Evolutionary conservation across 2,797 vertebrate genomes (phyloP), one percentile per base, ranked within the genome.

Genomic region (Pyrocephalus nanus): DNA sequence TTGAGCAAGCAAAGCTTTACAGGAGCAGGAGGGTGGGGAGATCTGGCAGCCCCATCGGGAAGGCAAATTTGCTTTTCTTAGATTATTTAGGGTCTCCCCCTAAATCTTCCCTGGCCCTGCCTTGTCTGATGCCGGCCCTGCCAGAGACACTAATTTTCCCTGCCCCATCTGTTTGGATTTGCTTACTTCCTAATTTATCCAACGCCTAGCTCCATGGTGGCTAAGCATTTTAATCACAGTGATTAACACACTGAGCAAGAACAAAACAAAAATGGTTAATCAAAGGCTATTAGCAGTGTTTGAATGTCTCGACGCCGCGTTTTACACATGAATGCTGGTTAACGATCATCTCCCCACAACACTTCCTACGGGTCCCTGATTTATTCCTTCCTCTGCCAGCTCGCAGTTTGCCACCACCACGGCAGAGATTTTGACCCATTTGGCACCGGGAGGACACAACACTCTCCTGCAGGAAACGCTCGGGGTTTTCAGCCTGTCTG

Each of bases 251-350:
- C 93, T 86, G 92, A 96, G 90, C 90, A 96, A 96, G 96, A 96
- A 96, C 91, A 95, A 96, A 97, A 96, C 95, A 94, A 93, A 97
- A 97, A 87, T 94, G 94, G 96, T 96, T 97, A 97, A 97, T 97
- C 95, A 95, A 95, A 94, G 90, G 91, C 94, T 95, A 94, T 97
- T 96, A 96, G 92, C 91, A 50, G 87, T 5, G 79, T 90, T 94
- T 92, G 89, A 93, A 71, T 66, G 88, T 96, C 93, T 95, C 88
- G 88, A 76, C 36, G 13, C 84, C 3, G 57, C 86, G 86, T 86
- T 95, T 95, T 88, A 86, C 95, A 93, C 94, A 92, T 67, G 85
- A 93, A 87, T 90, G 88, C 95, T 94, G 87, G 95, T 96, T 92
- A 95, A 96, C 87, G 64, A 96, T 94, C 88, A 94, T 89, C 92